Conservation (phyloP, 2,797 vertebrate species). For the Dromococcyx pavoninus region DNA sequence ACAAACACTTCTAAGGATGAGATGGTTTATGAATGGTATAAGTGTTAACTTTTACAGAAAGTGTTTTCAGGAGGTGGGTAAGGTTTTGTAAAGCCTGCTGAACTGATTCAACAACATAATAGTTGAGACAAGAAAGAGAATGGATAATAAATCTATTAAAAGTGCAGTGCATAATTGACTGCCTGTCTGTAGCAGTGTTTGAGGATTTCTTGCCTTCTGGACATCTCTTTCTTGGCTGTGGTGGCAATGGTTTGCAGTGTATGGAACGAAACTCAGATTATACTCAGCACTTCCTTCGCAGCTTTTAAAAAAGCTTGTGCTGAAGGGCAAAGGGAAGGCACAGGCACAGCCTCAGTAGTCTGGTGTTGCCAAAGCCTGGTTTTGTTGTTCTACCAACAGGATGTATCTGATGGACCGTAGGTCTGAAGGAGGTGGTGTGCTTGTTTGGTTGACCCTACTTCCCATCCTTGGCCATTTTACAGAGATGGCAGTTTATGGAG, state of each 20-base stretch:
- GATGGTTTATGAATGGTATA: neutral
- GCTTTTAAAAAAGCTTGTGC: neutral
- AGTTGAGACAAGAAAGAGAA: neutral
- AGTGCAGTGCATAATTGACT: neutral
- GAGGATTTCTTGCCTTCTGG: neutral
- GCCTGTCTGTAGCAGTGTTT: neutral
- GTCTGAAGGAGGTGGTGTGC: fast-evolving
- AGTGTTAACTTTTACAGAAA: neutral
- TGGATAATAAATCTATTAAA: neutral
- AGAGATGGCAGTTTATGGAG: fast-evolving
- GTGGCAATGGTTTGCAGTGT: neutral
- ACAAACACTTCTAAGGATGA: neutral
- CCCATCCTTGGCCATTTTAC: fast-evolving
- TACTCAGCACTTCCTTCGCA: neutral
- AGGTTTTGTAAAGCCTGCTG: neutral
- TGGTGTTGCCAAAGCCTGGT: fast-evolving
- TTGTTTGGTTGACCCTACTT: fast-evolving
- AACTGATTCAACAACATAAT: neutral
- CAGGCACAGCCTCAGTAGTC: neutral
- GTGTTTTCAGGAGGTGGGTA: neutral
- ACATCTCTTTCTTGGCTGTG: neutral
- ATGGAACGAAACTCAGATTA: neutral
- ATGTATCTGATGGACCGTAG: fast-evolving
- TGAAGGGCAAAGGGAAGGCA: neutral
- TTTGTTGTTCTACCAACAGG: neutral